Conservation (phyloP, 2,797 vertebrate genomes). For the Phrynocephalus vlangalii region DNA sequence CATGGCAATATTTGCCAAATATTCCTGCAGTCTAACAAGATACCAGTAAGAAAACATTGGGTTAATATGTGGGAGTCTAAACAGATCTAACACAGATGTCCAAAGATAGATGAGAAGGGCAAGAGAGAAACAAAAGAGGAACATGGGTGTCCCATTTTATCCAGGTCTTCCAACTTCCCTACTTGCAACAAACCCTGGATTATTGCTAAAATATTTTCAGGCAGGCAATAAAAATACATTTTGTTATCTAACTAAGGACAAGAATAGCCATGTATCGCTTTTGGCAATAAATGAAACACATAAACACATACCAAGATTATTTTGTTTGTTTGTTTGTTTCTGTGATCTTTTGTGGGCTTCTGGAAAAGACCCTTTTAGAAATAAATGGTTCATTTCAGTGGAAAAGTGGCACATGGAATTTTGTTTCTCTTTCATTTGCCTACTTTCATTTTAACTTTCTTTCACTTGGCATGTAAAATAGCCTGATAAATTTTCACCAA, state of each 20-base stretch:
- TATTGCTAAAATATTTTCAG: background rate
- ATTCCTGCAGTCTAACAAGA: background rate
- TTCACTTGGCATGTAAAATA: too few species aligned
- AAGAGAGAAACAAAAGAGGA: background rate
- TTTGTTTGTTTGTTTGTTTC: too few species aligned
- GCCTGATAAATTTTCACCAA: too few species aligned
- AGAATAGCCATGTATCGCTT: too few species aligned
- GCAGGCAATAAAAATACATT: background rate
- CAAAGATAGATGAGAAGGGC: background rate
- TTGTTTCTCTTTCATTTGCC: too few species aligned
- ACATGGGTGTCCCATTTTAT: background rate
- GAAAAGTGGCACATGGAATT: too few species aligned
- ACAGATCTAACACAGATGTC: background rate
- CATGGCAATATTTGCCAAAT: background rate
- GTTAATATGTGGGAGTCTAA: background rate
- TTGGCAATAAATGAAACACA: too few species aligned
- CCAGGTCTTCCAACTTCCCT: background rate
- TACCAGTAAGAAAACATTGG: background rate
- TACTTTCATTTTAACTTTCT: too few species aligned
- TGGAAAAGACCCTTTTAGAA: too few species aligned
- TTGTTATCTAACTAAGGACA: background rate
- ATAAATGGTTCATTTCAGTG: too few species aligned
- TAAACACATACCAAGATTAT: too few species aligned
- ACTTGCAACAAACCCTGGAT: constrained; percentile 9
- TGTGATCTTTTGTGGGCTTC: too few species aligned